A percentile compares a stretch with the other conserved stretches of the same genome.
Conservation (phyloP, 2,113 vertebrate genomes). For the Centropus bengalensis region DNA sequence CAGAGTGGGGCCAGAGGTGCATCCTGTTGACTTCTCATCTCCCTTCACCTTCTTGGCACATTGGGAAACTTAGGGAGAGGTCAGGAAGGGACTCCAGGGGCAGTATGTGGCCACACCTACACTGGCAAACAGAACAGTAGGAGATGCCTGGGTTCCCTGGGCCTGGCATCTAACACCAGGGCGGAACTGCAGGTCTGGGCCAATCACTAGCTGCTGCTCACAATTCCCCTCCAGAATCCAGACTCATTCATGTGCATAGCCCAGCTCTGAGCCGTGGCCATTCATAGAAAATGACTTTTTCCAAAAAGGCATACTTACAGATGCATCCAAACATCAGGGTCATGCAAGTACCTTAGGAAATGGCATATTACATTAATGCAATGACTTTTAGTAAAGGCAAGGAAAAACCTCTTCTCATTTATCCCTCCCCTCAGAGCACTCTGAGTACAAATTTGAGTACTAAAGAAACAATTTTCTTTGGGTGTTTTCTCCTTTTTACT, state of each 20-base stretch:
- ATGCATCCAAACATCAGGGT: neutral
- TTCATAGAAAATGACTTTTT: neutral
- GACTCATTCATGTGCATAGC: neutral
- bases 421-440: neutral
- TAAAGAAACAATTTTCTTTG: neutral
- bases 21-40: slow-evolving; percentile 33
- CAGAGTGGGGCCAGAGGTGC: neutral
- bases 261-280: accelerated
- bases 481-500: slow-evolving; percentile 28
- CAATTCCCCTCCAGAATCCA: neutral
- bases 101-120: accelerated
- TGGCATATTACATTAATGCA: neutral
- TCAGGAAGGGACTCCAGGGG: neutral
- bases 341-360: neutral
- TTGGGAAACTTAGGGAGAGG: neutral
- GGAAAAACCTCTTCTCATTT: neutral
- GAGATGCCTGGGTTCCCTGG: neutral
- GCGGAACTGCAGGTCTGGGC: neutral
- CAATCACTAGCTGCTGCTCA: neutral
- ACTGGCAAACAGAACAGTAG: neutral
- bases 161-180: too few relatives aligned
- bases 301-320: neutral
- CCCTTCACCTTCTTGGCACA: neutral
- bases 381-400: neutral
- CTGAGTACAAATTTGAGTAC: neutral